Percentiles rank a stretch among this genome's conserved stretches.
Evolutionary conservation across 1,140 invertebrate species (phyloP).

Genomic region (Parapsyche elsis): DNA sequence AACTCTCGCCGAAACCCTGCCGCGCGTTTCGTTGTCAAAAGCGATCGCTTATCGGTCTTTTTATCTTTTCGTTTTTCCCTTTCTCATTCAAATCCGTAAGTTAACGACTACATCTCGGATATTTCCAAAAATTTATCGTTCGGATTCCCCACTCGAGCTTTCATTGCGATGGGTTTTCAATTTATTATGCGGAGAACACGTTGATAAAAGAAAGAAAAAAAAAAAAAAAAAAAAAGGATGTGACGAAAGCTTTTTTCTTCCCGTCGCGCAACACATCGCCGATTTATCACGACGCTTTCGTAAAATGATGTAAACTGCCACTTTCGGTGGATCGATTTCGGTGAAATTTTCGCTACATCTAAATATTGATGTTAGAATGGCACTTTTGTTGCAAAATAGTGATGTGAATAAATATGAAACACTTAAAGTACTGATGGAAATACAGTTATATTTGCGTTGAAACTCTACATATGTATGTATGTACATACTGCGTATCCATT

Average conservation of each 20-base stretch:
- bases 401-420: no score
- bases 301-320: no score
- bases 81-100: constrained; percentile 28
- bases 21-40: background rate
- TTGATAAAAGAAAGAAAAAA: constrained; percentile 3
- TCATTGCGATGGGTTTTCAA: constrained; percentile 19
- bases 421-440: no score
- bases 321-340: no score
- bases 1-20: no score
- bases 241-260: background rate
- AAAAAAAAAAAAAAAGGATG: background rate
- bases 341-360: no score
- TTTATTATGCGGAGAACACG: constrained; percentile 3
- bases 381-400: no score
- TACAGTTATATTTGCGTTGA: no score
- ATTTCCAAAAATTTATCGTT: constrained; percentile 23
- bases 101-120: constrained; percentile 26
- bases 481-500: no score
- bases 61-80: background rate
- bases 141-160: background rate
- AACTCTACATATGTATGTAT: no score
- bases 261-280: background rate
- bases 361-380: no score
- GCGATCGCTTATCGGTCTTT: constrained; percentile 19
- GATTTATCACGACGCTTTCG: background rate